Evolutionary conservation across 2,888 invertebrate genomes (phyloP), one percentile per base, ranked within the genome.

Genomic region (Lycaena phlaeas): DNA sequence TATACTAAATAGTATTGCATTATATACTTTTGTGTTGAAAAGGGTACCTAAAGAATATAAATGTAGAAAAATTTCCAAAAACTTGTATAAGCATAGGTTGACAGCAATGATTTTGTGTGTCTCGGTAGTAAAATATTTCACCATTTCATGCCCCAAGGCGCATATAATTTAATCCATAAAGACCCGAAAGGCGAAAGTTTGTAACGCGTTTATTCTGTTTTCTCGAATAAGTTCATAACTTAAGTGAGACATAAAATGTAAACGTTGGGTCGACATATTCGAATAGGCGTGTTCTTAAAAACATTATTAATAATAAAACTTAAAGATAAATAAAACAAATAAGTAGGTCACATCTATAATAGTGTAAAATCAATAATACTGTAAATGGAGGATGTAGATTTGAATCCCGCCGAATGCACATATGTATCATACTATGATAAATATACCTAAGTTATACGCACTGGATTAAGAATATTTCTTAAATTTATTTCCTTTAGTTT

Each of bases 101-200:
- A 51, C 61, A 52, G 68, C 68, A 61, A 74, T 72, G 74, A 70
- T 74, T 75, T 67, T 51, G 49, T 37, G 45, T 47, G 63, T 79
- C 82, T 79, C 82, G 49, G 61, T 64, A 68, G 82, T 67, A 56
- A 68, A 59, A 70, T 82, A 70, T 69, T 75, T 84, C 78, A 79
- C 79, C 71, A 82, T 81, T 79, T 68, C 68, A 58, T 62, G 64
- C 61, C 75, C 74, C 77, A 61, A 46, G 53, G 73, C 64, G 77
- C 67, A 71, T 74, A 82, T 81, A 78, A 78, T 81, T 82, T 75
- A 70, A 65, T 70, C 65, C 64, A 67, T 75, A 74, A 78, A 78
- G 71, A 70, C 64, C 69, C 68, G 64, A 64, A 69, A 69, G 68
- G 68, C 64, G 61, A 72, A 77, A 76, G 64, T 77, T 75, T 64